Percentiles rank a stretch among this genome's conserved stretches.
Evolutionary conservation across 2,797 vertebrate species (phyloP).

Genomic region (Pitangus sulphuratus): DNA sequence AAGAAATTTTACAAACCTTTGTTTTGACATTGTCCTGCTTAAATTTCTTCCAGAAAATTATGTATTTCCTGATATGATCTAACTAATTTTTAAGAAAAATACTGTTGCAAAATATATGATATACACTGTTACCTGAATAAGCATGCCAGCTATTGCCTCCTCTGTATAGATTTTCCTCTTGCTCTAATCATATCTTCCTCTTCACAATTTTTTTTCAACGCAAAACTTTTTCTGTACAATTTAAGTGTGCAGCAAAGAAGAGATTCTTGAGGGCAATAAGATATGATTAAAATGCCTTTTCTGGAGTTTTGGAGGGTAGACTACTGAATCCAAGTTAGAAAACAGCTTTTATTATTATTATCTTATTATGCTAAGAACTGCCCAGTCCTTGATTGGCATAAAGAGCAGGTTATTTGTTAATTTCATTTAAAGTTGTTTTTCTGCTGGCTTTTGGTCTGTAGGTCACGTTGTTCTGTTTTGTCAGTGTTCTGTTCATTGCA

Average conservation of each 20-base stretch:
- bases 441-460: rapidly evolving
- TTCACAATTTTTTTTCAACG: background rate
- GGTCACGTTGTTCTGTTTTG: background rate
- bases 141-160: background rate
- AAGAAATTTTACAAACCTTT: background rate
- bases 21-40: background rate
- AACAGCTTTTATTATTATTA: background rate
- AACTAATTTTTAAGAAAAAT: background rate
- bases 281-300: background rate
- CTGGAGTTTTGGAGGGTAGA: background rate
- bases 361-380: background rate
- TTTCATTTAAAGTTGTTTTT: background rate
- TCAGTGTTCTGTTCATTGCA: background rate
- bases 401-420: background rate
- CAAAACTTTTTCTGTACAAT: background rate
- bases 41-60: background rate
- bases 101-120: background rate
- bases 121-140: background rate
- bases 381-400: background rate
- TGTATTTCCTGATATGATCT: background rate
- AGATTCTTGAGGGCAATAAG: background rate
- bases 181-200: background rate
- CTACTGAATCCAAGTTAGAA: background rate
- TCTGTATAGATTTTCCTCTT: background rate
- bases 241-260: background rate